Conservation (phyloP, 2,888 invertebrate species). For the Orthosia gracilis region DNA sequence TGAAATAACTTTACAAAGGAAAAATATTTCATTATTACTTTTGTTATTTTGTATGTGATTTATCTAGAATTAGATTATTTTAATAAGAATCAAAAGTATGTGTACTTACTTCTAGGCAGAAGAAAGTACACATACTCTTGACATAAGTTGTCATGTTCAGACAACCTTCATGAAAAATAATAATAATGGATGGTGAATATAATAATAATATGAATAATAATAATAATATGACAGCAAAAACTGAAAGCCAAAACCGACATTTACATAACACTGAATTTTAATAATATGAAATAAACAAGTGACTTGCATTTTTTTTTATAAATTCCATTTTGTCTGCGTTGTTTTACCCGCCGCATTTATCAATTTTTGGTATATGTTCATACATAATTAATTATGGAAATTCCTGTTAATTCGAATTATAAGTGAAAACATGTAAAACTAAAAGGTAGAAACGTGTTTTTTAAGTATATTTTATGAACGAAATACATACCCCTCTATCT, state of each 20-base stretch:
- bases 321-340: neutral
- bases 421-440: neutral
- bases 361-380: constrained; percentile 1
- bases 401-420: neutral
- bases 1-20: neutral
- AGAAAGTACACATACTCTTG: no score
- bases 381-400: neutral
- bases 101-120: no score
- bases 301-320: constrained; percentile 19
- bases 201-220: neutral
- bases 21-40: neutral
- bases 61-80: neutral
- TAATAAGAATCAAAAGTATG: neutral
- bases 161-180: neutral
- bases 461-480: neutral
- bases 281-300: constrained; percentile 4
- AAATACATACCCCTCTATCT: neutral
- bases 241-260: neutral
- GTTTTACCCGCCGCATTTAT: neutral
- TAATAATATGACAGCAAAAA: neutral
- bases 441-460: no score
- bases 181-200: neutral
- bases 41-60: neutral
- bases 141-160: no score
- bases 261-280: neutral